Evolutionary conservation across 2,888 invertebrate species (phyloP).

Genomic region (Cremastobaeus sp.): DNA sequence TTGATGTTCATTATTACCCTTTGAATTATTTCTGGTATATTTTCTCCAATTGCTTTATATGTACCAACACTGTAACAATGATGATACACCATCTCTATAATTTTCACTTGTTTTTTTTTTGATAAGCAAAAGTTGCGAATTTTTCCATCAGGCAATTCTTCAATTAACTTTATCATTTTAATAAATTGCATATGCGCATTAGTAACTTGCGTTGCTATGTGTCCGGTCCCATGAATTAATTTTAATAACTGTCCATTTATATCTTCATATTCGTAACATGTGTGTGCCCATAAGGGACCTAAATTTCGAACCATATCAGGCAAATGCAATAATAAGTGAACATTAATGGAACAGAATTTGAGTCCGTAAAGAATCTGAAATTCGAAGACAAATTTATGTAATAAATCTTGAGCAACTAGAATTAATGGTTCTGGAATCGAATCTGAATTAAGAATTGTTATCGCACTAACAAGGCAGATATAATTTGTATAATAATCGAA

Average conservation of each 20-base stretch:
- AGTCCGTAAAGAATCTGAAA: slow-evolving; percentile 43
- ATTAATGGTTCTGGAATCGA: slow-evolving; percentile 1
- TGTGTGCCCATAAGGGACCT: slow-evolving; percentile 51
- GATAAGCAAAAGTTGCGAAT: slow-evolving; percentile 9
- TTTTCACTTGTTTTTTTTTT: too few relatives aligned
- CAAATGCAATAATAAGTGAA: slow-evolving; percentile 30
- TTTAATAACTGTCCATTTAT: slow-evolving; percentile 27
- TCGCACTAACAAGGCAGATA: not conserved
- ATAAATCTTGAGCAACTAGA: not conserved
- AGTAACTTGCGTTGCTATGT: slow-evolving; percentile 38
- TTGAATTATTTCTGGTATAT: too few relatives aligned
- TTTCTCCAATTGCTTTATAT: too few relatives aligned
- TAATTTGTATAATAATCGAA: not conserved
- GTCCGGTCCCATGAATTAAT: slow-evolving; percentile 45
- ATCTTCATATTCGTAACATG: slow-evolving; percentile 50
- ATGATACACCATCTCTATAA: too few relatives aligned
- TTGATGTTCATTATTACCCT: too few relatives aligned
- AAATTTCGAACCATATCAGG: slow-evolving; percentile 26
- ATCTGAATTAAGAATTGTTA: slow-evolving; percentile 23
- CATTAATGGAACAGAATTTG: slow-evolving; percentile 31
- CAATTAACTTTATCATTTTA: slow-evolving; percentile 32
- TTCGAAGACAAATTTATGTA: slow-evolving; percentile 33
- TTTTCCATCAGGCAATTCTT: slow-evolving; percentile 27
- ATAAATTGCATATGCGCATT: slow-evolving; percentile 36
- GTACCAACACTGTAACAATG: too few relatives aligned